A percentile compares a stretch with the other conserved stretches of the same genome.
Evolutionary conservation across 2,797 vertebrate genomes (phyloP).

Genomic region (Hylomyscus alleni): DNA sequence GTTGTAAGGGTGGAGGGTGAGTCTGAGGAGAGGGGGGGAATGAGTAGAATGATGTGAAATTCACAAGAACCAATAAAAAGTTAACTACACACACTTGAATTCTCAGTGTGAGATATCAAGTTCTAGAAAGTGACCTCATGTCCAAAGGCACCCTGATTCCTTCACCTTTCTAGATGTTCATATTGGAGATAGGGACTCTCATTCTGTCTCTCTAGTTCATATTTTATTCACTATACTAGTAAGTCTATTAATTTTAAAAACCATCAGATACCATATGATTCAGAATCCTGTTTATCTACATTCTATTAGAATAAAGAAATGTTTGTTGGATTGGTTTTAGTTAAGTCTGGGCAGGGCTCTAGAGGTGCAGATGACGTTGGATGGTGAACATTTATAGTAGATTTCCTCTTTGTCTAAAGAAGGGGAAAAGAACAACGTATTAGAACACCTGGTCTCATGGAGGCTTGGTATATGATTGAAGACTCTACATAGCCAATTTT

Average conservation of each 20-base stretch:
- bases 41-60: neutral
- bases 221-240: conserved; percentile 9
- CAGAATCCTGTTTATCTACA: conserved; percentile 31
- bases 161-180: neutral
- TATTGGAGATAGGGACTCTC: neutral
- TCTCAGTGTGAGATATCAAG: neutral
- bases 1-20: neutral
- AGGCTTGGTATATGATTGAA: neutral
- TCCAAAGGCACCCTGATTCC: neutral
- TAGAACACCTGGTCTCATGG: neutral
- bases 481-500: neutral
- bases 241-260: conserved; percentile 48
- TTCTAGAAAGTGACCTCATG: neutral
- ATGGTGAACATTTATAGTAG: neutral
- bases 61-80: neutral
- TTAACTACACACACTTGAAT: neutral
- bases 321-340: neutral
- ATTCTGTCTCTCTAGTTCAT: neutral
- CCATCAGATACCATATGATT: neutral
- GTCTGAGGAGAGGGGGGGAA: neutral
- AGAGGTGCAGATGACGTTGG: conserved; percentile 11
- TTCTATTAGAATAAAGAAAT: conserved; percentile 61
- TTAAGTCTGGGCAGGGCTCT: neutral
- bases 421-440: neutral
- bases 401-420: neutral